Evolutionary conservation across 2,113 vertebrate species (phyloP).

Genomic region (Chloropsis hardwickii): DNA sequence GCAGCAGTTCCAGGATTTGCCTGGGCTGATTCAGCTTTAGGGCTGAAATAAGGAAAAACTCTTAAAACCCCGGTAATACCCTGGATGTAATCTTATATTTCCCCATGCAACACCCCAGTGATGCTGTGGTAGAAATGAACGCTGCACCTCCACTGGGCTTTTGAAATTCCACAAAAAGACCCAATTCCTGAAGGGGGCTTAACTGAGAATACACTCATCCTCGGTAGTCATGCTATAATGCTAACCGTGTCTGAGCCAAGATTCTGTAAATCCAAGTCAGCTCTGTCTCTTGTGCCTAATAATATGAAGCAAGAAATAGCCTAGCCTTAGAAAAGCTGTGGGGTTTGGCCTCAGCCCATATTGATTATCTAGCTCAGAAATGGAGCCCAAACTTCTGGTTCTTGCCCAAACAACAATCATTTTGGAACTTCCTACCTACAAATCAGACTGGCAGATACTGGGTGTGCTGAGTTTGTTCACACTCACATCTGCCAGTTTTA

Average conservation of each 20-base stretch:
- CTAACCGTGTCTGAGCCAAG: not conserved
- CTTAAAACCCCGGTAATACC: not conserved
- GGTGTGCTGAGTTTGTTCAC: not conserved
- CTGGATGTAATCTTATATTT: not conserved
- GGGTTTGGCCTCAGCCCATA: not conserved
- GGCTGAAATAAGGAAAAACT: not conserved
- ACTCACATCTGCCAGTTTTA: not conserved
- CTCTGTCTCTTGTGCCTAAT: conserved; percentile 36
- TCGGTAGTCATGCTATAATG: not conserved
- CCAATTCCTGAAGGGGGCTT: not conserved
- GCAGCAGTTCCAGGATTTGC: not conserved
- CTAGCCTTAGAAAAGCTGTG: conserved; percentile 20
- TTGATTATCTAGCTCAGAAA: conserved; percentile 28
- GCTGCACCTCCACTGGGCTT: not conserved
- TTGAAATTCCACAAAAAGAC: not conserved
- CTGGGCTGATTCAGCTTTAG: not conserved
- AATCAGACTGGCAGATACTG: not conserved
- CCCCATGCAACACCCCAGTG: not conserved
- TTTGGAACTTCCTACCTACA: not conserved
- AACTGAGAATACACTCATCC: not conserved
- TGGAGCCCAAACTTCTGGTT: conserved; percentile 12
- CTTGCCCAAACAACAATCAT: not conserved
- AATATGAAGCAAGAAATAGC: conserved; percentile 40
- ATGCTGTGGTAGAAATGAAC: not conserved
- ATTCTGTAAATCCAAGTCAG: conserved; percentile 16